These are phyloP conservation scores for Gastracanthus pulcherrimus DNA, from an alignment of 2,888 invertebrate genomes.

Conservation along the genomic window DNA sequence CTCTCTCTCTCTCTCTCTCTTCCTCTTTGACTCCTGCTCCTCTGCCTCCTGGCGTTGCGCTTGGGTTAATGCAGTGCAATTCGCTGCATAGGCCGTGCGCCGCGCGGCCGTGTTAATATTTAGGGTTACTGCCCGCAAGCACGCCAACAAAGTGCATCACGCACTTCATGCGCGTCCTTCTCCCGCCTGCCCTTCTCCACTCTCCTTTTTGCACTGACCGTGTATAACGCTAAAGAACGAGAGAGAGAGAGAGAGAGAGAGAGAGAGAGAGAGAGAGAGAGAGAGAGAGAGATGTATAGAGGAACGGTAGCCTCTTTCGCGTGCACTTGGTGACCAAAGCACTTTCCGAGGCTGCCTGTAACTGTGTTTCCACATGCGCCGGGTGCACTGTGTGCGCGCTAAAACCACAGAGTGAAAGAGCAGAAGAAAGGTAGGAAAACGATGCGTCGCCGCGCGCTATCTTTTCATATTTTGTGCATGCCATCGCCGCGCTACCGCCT, in stretches of 20 bases:
- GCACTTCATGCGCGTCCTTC: slow-evolving; percentile 62
- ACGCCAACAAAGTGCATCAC: slow-evolving; percentile 72
- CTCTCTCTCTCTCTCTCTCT: background rate
- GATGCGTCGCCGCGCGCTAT: background rate
- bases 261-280: background rate
- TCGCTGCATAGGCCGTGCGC: slow-evolving; percentile 64
- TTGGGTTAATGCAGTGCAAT: slow-evolving; percentile 68
- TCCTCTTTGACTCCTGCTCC: background rate
- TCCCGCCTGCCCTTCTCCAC: slow-evolving; percentile 20
- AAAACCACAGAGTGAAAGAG: background rate
- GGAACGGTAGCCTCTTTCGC: slow-evolving; percentile 26
- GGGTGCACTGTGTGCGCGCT: too few relatives aligned
- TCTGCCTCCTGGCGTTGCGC: slow-evolving; percentile 50
- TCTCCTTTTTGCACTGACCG: background rate
- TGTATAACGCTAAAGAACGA: background rate
- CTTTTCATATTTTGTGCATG: background rate
- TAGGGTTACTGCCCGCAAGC: slow-evolving; percentile 71
- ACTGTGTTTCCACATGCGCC: too few relatives aligned
- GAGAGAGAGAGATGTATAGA: background rate
- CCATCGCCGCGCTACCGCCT: background rate
- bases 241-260: background rate
- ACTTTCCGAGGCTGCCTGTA: slow-evolving; percentile 50
- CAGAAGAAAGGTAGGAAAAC: background rate
- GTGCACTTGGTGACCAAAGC: slow-evolving; percentile 56
- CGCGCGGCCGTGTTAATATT: slow-evolving; percentile 73